Percentiles rank a stretch among this genome's conserved stretches.
phyloP scores from a whole-genome alignment of 2,797 vertebrate species.

The Lycodopsis pacificus region DNA sequence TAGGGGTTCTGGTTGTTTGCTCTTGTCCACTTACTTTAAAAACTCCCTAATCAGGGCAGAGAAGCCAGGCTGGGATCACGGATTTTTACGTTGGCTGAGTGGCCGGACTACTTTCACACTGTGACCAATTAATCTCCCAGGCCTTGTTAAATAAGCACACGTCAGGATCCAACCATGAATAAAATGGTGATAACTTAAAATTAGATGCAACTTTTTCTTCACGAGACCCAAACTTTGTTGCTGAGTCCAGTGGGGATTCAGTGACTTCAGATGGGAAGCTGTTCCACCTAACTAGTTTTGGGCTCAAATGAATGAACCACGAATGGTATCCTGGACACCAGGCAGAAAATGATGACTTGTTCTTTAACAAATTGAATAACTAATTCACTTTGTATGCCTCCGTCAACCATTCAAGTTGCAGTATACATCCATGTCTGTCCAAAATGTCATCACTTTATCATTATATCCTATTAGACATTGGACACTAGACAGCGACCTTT shows the following conservation, averaged over 20 bases:
- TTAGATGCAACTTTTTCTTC: conserved; percentile 33
- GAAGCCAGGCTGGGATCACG: conserved; percentile 3
- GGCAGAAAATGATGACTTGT: background rate
- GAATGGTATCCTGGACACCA: background rate
- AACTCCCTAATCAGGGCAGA: conserved; percentile 21
- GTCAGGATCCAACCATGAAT: conserved; percentile 18
- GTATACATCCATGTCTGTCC: background rate
- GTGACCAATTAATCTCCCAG: conserved; percentile 51
- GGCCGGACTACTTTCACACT: conserved; percentile 23
- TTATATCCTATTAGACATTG: background rate
- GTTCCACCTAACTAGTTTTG: conserved; percentile 25
- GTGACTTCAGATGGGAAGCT: conserved; percentile 21
- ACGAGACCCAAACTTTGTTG: conserved; percentile 25
- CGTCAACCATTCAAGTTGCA: background rate
- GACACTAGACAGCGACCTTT: too few species aligned
- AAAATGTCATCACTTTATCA: too few species aligned
- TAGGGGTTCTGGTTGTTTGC: conserved; percentile 21
- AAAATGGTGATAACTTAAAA: conserved; percentile 37
- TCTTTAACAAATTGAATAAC: background rate
- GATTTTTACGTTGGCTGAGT: conserved; percentile 25
- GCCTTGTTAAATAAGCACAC: conserved; percentile 42
- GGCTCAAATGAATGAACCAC: conserved; percentile 14
- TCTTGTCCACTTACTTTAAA: conserved; percentile 22
- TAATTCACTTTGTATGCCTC: background rate
- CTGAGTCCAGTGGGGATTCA: background rate